Conservation (phyloP, 2,888 invertebrate genomes). For the Erebia epiphron region DNA sequence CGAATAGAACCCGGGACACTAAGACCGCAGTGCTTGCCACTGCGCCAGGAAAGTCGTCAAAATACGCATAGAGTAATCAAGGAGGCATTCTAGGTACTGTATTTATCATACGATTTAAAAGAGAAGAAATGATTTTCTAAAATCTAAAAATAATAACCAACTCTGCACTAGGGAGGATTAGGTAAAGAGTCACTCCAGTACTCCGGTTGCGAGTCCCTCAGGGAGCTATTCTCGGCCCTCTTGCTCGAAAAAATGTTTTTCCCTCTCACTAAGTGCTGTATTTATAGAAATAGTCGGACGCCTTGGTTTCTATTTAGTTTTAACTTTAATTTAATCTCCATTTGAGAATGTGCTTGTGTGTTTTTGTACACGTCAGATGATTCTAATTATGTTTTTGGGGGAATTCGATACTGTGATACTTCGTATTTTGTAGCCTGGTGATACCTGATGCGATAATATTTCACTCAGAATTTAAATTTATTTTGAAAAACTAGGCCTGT, state of each 20-base stretch:
- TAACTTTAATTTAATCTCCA: constrained; percentile 42
- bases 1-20: too few relatives aligned
- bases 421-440: constrained; percentile 15
- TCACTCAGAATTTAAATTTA: background rate
- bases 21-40: too few relatives aligned
- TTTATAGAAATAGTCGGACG: constrained; percentile 74
- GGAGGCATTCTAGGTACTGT: too few relatives aligned
- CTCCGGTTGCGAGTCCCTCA: constrained; percentile 72
- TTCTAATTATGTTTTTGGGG: constrained; percentile 28
- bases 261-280: constrained; percentile 57
- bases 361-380: constrained; percentile 32
- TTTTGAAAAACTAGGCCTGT: background rate
- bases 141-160: constrained; percentile 32
- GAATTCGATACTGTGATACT: constrained; percentile 16
- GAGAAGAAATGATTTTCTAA: background rate
- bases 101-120: too few relatives aligned
- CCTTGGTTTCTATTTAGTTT: constrained; percentile 66
- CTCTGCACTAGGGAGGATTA: constrained; percentile 48
- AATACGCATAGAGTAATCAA: too few relatives aligned
- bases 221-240: constrained; percentile 80
- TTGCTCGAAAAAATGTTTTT: constrained; percentile 43
- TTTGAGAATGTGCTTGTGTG: constrained; percentile 45
- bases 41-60: too few relatives aligned
- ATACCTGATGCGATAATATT: background rate
- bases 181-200: constrained; percentile 56